phyloP scores from a whole-genome alignment of 1,140 invertebrate species.

The Lithobius niger region DNA sequence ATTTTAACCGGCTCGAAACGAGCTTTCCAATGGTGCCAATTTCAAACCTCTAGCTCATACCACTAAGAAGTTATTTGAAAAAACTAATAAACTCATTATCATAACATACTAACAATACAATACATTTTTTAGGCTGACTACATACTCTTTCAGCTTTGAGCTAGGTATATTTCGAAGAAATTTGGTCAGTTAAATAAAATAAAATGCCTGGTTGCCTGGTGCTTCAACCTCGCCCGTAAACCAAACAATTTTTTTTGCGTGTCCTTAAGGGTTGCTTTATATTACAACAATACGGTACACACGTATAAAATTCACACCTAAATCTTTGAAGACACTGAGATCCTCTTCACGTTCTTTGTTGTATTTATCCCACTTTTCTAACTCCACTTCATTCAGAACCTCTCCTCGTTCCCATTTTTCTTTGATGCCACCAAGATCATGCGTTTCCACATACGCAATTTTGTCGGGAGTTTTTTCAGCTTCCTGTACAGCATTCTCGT shows the following conservation, averaged over 20 bases:
- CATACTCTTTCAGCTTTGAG: no score
- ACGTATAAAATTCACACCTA: conserved; percentile 38
- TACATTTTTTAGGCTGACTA: no score
- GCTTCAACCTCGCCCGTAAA: no score
- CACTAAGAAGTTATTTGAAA: no score
- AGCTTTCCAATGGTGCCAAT: no score
- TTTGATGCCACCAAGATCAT: conserved; percentile 54
- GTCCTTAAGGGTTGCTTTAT: not conserved
- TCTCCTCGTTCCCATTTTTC: conserved; percentile 72
- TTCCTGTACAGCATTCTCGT: conserved; percentile 74
- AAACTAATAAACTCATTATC: no score
- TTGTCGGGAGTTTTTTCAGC: conserved; percentile 28
- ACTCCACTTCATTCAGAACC: conserved; percentile 42
- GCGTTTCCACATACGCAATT: conserved; percentile 13
- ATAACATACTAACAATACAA: not conserved
- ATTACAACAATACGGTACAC: not conserved
- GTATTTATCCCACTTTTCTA: conserved; percentile 36
- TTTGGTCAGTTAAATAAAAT: no score
- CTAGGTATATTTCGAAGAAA: no score
- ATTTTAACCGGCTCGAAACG: no score
- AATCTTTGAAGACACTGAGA: conserved; percentile 57
- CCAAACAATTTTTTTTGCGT: no score
- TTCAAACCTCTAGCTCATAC: no score
- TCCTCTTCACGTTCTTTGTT: conserved; percentile 49
- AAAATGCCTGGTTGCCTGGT: no score